Conservation (phyloP, 2,888 invertebrate genomes). For the Rhimphoctona megacephalus region DNA sequence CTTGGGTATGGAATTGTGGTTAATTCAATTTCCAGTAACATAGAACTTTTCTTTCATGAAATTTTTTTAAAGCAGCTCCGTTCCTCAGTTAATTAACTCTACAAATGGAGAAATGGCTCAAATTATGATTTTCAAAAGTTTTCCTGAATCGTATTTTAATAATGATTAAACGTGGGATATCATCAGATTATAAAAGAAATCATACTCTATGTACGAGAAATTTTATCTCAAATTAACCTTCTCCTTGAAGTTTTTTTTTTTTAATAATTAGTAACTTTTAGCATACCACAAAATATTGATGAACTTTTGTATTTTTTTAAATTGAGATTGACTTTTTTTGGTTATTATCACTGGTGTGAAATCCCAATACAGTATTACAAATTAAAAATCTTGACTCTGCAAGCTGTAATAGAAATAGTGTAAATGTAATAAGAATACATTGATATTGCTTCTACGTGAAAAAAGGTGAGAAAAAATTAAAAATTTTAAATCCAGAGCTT, state of each 20-base stretch:
- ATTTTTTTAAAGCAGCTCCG: background rate
- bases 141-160: constrained; percentile 21
- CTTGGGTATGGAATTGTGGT: no score
- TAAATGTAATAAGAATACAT: background rate
- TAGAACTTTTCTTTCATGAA: constrained; percentile 18
- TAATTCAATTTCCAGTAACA: background rate
- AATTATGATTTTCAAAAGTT: constrained; percentile 17
- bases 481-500: background rate
- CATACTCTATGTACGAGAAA: background rate
- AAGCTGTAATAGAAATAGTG: background rate
- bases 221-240: background rate
- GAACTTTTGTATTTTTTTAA: background rate
- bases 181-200: background rate
- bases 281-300: background rate
- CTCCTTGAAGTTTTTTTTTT: background rate
- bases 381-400: background rate
- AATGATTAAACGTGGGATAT: constrained; percentile 18
- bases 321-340: background rate
- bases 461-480: background rate
- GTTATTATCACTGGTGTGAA: background rate
- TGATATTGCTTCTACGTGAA: background rate
- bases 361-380: background rate
- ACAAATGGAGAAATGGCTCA: background rate
- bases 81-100: constrained; percentile 13
- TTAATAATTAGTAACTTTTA: background rate